Percentiles rank a stretch among this genome's conserved stretches.
Evolutionary conservation across 2,113 vertebrate genomes (phyloP).

Genomic region (Euleptes europaea): DNA sequence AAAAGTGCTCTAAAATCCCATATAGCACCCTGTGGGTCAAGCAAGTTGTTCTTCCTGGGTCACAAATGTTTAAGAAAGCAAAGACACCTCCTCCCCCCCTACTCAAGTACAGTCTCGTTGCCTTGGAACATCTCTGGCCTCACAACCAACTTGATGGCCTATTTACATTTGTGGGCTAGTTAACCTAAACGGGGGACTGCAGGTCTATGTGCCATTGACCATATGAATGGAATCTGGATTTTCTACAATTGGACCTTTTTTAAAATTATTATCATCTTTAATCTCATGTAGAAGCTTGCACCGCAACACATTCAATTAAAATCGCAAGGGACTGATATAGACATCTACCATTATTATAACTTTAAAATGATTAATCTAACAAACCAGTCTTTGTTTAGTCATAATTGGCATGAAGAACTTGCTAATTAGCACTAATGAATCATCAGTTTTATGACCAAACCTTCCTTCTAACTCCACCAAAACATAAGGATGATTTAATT

Average conservation of each 20-base stretch:
- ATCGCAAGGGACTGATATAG: conserved; percentile 57
- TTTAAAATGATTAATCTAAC: conserved; percentile 71
- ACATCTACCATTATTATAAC: conserved; percentile 66
- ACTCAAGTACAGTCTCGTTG: no score
- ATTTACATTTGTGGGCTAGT: not conserved
- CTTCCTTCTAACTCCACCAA: conserved; percentile 62
- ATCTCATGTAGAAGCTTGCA: conserved; percentile 46
- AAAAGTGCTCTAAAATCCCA: not conserved
- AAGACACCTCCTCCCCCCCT: not conserved
- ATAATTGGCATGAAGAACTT: conserved; percentile 68
- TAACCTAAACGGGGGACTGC: not conserved
- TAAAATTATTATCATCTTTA: conserved; percentile 21
- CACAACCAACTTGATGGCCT: not conserved
- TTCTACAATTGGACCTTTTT: conserved; percentile 34
- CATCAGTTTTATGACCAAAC: conserved; percentile 57
- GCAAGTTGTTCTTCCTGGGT: not conserved
- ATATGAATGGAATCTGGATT: not conserved
- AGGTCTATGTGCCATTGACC: not conserved
- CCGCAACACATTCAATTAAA: conserved; percentile 56
- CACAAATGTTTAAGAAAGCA: not conserved
- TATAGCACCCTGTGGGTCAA: not conserved
- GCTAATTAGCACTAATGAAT: conserved; percentile 79
- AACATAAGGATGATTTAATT: conserved; percentile 73
- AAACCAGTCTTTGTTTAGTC: conserved; percentile 60
- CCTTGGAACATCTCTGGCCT: no score